Evolutionary conservation across 2,113 vertebrate species (phyloP).

Genomic region (Syngnathoides biaculeatus): DNA sequence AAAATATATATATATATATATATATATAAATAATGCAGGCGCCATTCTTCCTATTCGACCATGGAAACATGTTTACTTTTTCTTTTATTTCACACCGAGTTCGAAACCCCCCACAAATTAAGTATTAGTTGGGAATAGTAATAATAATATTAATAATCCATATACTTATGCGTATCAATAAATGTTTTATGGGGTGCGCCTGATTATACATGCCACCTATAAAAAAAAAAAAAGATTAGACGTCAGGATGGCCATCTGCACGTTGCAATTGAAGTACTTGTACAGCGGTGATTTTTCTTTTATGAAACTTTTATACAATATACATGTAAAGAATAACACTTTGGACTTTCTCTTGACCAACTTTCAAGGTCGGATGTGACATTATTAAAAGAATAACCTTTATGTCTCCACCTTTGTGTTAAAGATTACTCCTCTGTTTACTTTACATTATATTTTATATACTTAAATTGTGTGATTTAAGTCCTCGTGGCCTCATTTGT

Average conservation of each 20-base stretch:
- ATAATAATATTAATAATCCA: slow-evolving; percentile 64
- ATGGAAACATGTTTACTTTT: slow-evolving; percentile 52
- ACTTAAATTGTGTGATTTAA: too few relatives aligned
- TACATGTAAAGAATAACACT: not conserved
- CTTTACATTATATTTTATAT: too few relatives aligned
- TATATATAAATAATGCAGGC: slow-evolving; percentile 32
- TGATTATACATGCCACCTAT: slow-evolving; percentile 95
- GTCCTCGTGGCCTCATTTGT: not conserved
- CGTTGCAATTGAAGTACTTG: slow-evolving; percentile 24
- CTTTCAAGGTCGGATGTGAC: not conserved
- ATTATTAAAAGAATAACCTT: too few relatives aligned
- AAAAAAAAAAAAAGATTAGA: slow-evolving; percentile 76
- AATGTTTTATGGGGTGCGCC: slow-evolving; percentile 98
- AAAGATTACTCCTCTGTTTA: too few relatives aligned
- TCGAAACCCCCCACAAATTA: slow-evolving; percentile 55
- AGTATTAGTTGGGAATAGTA: slow-evolving; percentile 78
- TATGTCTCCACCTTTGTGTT: too few relatives aligned
- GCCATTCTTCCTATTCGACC: slow-evolving; percentile 57
- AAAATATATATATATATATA: slow-evolving; percentile 61
- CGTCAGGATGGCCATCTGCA: slow-evolving; percentile 68
- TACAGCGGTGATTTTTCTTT: slow-evolving; percentile 6
- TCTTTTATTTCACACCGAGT: slow-evolving; percentile 26
- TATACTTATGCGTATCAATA: slow-evolving; percentile 93
- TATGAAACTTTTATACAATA: not conserved
- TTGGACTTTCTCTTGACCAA: not conserved